A percentile compares a stretch with the other conserved stretches of the same genome.
phyloP scores from a whole-genome alignment of 2,113 vertebrate genomes.

The chimpanzee (Pan troglodytes) region NHGRI_mPanTro3-v2.1_pri NC_072401.2:36804001-36804500 shows the following conservation, averaged over 20 bases:
- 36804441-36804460: not conserved
- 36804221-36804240: not conserved
- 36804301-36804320: not conserved
- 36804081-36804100: not conserved
- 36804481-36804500: not conserved
- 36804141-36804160: not conserved
- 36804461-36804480: not conserved
- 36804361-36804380: not conserved
- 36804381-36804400: not conserved
- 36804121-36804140: not conserved
- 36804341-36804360: not conserved
- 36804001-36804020: not conserved
- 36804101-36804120: not conserved
- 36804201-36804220: not conserved
- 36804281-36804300: not conserved
- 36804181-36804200: not conserved
- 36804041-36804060: not conserved
- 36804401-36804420: not conserved
- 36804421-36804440: conserved; percentile 7
- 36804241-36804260: not conserved
- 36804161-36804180: not conserved
- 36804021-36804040: not conserved
- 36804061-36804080: not conserved
- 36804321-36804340: not conserved
- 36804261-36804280: not conserved